Conservation (phyloP, 2,888 invertebrate genomes). For the Cenopis cana region DNA sequence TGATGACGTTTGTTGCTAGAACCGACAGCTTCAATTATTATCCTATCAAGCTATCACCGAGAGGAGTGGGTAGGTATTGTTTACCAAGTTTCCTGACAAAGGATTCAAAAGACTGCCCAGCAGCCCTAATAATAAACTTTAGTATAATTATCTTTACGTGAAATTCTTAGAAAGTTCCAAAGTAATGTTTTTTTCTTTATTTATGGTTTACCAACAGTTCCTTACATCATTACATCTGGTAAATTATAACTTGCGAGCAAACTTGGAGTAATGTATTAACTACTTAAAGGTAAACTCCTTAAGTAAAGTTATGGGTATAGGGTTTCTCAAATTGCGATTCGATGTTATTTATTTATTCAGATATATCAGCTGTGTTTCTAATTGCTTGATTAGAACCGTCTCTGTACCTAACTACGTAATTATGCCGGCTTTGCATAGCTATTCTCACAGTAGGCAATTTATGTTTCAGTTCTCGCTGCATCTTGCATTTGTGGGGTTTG, state of each 20-base stretch:
- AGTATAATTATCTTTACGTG: slow-evolving; percentile 20
- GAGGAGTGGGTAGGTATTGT: slow-evolving; percentile 20
- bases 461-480: background rate
- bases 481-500: background rate
- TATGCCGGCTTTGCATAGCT: background rate
- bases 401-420: slow-evolving; percentile 3
- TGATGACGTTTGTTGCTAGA: slow-evolving; percentile 34
- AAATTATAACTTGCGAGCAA: too few species aligned
- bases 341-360: slow-evolving; percentile 31
- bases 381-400: slow-evolving; percentile 29
- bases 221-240: too few species aligned
- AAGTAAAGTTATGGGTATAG: too few species aligned
- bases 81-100: slow-evolving; percentile 35
- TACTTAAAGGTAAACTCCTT: too few species aligned
- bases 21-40: slow-evolving; percentile 38
- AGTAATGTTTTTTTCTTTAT: too few species aligned
- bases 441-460: slow-evolving; percentile 8
- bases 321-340: slow-evolving; percentile 27
- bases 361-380: slow-evolving; percentile 11
- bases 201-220: too few species aligned
- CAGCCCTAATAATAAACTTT: slow-evolving; percentile 38
- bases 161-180: slow-evolving; percentile 15
- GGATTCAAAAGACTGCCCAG: slow-evolving; percentile 20
- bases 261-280: too few species aligned
- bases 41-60: slow-evolving; percentile 21